Base-by-base conservation (phyloP, 2,797 vertebrate genomes). In the Enteromius afrohamiltoni region DNA sequence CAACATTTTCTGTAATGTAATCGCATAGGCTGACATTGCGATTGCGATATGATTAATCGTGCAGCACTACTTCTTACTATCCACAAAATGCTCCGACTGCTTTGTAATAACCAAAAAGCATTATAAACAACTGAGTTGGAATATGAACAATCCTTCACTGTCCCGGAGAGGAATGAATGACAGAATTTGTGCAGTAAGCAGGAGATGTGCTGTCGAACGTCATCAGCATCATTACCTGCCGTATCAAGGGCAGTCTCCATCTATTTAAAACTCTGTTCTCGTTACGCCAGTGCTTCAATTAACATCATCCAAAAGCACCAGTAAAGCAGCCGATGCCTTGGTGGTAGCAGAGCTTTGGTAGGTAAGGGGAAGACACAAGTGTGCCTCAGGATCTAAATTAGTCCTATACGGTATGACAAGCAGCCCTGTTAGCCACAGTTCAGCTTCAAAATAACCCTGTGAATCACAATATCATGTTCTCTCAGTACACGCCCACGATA, bases 391-490 rank as follows among this genome's bases (percentile, higher is more conserved):
- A 29, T 60, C 86, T 87, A 83, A 78, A 85, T 88, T 78, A 71
- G 73, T 80, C 85, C 26, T 71, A 29, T 51, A 45, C 49, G 64
- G 70, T 73, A 71, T 84, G 75, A 82, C 60, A 80, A 55, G 49
- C 37, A 45, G 64, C 71, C 78, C 77, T 79, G 67, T 79, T 84
- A 55, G 64, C 64, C 71, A 64, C 75, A 51, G 74, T 60, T 68
- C 42, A 42, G 45, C 37, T 84, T 77, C 77, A 83, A 85, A 86
- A 88, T 87, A 88, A 77, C 82, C 73, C 73, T 85, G 84, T 67
- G 55, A 83, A 73, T 74, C 64, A 85, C 29, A 58, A 76, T 68
- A 84, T 86, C 84, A 83, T 62, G 53, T 73, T 70, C 70, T 82
- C 77, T 69, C 21, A 40, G 53, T 29, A 60, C 23, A 60, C 9